A percentile compares a stretch with the other conserved stretches of the same genome.
Conservation (phyloP, 2,113 vertebrate genomes). For the Hymenochirus boettgeri region DNA sequence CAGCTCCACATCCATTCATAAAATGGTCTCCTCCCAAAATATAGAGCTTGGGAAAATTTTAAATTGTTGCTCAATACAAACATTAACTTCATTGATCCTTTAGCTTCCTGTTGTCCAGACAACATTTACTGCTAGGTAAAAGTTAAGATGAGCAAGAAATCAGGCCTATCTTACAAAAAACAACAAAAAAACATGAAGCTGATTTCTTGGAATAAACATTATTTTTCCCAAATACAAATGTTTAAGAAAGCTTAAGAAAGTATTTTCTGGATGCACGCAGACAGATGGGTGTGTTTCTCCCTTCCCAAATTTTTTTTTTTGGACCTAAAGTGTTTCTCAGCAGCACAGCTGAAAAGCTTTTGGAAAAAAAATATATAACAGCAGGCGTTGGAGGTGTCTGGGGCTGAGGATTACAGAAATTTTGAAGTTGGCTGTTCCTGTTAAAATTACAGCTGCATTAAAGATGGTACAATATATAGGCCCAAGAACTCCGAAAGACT, state of each 20-base stretch:
- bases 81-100: constrained; percentile 51
- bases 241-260: constrained; percentile 60
- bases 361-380: constrained; percentile 51
- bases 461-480: constrained; percentile 66
- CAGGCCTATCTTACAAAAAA: constrained; percentile 47
- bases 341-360: constrained; percentile 63
- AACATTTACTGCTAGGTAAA: constrained; percentile 49
- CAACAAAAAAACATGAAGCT: constrained; percentile 49
- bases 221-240: constrained; percentile 48
- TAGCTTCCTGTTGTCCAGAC: constrained; percentile 2
- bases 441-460: constrained; percentile 67
- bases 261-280: constrained; percentile 53
- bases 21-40: constrained; percentile 59
- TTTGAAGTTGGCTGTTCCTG: constrained; percentile 56
- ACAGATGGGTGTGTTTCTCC: constrained; percentile 51
- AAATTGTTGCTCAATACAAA: constrained; percentile 57
- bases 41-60: constrained; percentile 57
- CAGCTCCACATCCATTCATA: constrained; percentile 69
- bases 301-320: constrained; percentile 40
- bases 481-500: constrained; percentile 58
- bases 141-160: constrained; percentile 56
- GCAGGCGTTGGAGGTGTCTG: constrained; percentile 66
- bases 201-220: constrained; percentile 47
- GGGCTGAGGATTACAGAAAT: constrained; percentile 67
- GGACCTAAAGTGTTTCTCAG: constrained; percentile 59